Conservation (phyloP, 2,113 vertebrate species). For the Colius striatus region DNA sequence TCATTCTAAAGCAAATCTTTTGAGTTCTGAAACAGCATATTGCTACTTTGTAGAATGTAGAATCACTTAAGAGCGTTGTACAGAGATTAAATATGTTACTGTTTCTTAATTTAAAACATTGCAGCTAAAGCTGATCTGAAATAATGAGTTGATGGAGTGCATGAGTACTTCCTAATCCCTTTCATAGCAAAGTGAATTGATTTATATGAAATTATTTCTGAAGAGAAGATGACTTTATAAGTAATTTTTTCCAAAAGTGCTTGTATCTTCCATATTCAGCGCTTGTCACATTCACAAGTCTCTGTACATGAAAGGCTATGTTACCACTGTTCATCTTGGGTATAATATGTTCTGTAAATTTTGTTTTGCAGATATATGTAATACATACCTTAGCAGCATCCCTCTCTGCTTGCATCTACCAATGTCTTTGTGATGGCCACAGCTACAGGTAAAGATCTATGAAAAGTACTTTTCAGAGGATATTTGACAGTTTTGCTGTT, state of each 20-base stretch:
- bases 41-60: not conserved
- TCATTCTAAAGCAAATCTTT: not conserved
- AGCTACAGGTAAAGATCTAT: constrained; percentile 85
- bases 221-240: not conserved
- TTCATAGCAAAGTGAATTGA: not conserved
- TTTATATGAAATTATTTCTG: not conserved
- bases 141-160: not conserved
- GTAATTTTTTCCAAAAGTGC: not conserved
- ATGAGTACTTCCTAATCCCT: not conserved
- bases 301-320: not conserved
- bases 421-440: constrained; percentile 95
- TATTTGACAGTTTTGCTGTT: not conserved
- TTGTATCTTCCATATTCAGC: not conserved
- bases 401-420: constrained; percentile 96
- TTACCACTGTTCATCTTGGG: not conserved
- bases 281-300: not conserved
- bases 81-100: not conserved
- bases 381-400: constrained; percentile 96
- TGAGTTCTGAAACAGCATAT: not conserved
- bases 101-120: not conserved
- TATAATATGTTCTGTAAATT: not conserved
- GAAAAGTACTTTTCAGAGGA: not conserved
- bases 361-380: constrained; percentile 87
- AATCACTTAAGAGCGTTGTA: not conserved
- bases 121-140: not conserved